phyloP scores from a whole-genome alignment of 2,113 vertebrate species.

The Trachemys scripta region DNA sequence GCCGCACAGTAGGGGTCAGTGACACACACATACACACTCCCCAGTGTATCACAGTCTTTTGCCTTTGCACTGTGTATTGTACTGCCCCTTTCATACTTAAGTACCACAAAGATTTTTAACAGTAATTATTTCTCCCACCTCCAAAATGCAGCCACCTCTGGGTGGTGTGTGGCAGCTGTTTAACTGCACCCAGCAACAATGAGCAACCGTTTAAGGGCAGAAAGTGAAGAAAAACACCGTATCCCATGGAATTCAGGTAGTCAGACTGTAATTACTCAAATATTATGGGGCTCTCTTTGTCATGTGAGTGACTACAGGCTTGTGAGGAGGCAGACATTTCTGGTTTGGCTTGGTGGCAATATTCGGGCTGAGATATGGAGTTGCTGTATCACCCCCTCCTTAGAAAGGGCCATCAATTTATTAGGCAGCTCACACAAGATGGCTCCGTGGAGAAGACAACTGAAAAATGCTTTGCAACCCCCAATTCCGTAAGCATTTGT shows the following conservation, averaged over 20 bases:
- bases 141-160: neutral
- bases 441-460: slow-evolving; percentile 65
- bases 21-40: neutral
- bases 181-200: neutral
- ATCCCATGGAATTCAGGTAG: slow-evolving; percentile 62
- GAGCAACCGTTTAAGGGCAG: neutral
- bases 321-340: slow-evolving; percentile 73
- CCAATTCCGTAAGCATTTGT: slow-evolving; percentile 74
- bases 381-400: slow-evolving; percentile 68
- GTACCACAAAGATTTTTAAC: neutral
- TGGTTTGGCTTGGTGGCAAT: slow-evolving; percentile 72
- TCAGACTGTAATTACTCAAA: slow-evolving; percentile 69
- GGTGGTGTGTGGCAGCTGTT: neutral
- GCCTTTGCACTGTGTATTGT: neutral
- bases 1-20: neutral
- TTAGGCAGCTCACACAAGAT: slow-evolving; percentile 75
- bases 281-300: slow-evolving; percentile 73
- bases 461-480: slow-evolving; percentile 75
- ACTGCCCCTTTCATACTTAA: neutral
- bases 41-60: neutral
- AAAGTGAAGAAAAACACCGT: slow-evolving; percentile 27
- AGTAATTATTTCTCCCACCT: neutral
- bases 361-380: slow-evolving; percentile 71
- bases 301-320: slow-evolving; percentile 70
- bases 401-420: slow-evolving; percentile 73